A percentile compares a stretch with the other conserved stretches of the same genome.
Evolutionary conservation across 2,888 invertebrate genomes (phyloP).

Genomic region (Bellardia bayeri): DNA sequence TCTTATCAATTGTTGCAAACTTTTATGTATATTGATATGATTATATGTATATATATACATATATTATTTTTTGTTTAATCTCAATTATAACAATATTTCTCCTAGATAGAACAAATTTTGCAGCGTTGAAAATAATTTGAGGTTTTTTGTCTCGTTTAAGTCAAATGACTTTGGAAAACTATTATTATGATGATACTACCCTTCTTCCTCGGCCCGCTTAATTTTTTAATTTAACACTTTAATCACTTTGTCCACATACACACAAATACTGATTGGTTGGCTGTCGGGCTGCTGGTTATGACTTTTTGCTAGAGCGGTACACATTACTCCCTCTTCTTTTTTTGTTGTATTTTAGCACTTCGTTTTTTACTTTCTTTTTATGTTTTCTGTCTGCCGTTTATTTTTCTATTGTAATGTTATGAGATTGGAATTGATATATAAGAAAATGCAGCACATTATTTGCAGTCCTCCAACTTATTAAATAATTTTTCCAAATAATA

Average conservation of each 20-base stretch:
- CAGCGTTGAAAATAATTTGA: neutral
- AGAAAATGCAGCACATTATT: neutral
- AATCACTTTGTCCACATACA: conserved; percentile 67
- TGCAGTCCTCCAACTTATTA: neutral
- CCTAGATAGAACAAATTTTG: neutral
- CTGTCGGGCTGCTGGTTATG: conserved; percentile 52
- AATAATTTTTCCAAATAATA: conserved; percentile 12
- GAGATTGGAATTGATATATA: neutral
- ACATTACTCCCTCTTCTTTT: conserved; percentile 63
- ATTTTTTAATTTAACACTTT: conserved; percentile 38
- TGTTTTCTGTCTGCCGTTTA: neutral
- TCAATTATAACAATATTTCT: neutral
- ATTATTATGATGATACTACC: conserved; percentile 38
- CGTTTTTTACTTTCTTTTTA: conserved; percentile 46
- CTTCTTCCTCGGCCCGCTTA: conserved; percentile 37
- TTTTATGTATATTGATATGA: conserved; percentile 36
- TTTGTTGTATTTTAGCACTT: conserved; percentile 50
- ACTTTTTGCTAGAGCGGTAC: conserved; percentile 46
- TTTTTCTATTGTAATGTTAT: conserved; percentile 6
- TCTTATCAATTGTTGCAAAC: neutral
- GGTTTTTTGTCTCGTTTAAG: conserved; percentile 25
- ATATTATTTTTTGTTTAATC: conserved; percentile 3
- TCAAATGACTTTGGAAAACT: conserved; percentile 65
- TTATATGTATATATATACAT: neutral
- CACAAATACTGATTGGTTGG: conserved; percentile 66